Percentiles rank a stretch among this genome's conserved stretches.
These are phyloP conservation scores for Prorops nasuta DNA, from an alignment of 1,140 invertebrate species.

Conservation along the genomic window DNA sequence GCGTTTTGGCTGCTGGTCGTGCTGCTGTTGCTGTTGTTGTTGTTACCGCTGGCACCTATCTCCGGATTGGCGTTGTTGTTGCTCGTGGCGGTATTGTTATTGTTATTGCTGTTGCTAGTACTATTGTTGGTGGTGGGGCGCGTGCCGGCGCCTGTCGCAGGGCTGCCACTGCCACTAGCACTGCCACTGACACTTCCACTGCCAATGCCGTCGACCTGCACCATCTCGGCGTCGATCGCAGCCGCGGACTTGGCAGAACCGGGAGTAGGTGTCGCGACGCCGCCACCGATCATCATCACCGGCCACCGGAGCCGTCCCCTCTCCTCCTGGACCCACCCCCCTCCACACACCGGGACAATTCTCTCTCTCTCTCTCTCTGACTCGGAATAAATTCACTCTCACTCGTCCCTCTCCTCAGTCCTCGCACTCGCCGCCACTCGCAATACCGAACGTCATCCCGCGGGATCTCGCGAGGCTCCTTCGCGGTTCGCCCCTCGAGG, in stretches of 20 bases:
- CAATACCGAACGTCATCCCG: conserved; percentile 3
- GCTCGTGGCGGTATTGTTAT: conserved; percentile 29
- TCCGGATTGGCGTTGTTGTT: conserved; percentile 15
- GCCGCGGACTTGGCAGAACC: conserved; percentile 49
- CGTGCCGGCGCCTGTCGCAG: conserved; percentile 41
- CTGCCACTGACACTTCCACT: conserved; percentile 52
- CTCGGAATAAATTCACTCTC: neutral
- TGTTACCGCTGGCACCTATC: neutral
- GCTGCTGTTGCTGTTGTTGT: conserved; percentile 18
- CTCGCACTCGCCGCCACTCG: neutral
- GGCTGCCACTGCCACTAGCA: conserved; percentile 48
- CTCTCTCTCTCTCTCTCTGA: conserved; percentile 5
- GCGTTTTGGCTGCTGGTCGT: conserved; percentile 9
- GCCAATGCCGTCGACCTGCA: conserved; percentile 48
- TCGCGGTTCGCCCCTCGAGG: no score
- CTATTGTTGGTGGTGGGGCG: conserved; percentile 19
- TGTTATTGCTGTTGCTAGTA: conserved; percentile 25
- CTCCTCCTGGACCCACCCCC: neutral
- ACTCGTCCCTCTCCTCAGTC: conserved; percentile 13
- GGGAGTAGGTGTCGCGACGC: conserved; percentile 46
- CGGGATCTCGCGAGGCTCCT: no score
- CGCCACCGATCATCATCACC: conserved; percentile 56
- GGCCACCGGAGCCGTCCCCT: conserved; percentile 25
- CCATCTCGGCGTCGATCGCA: conserved; percentile 47
- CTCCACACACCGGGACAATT: neutral